Evolutionary conservation across 2,888 invertebrate genomes (phyloP).

Genomic region (Chymomyza procnemis): DNA sequence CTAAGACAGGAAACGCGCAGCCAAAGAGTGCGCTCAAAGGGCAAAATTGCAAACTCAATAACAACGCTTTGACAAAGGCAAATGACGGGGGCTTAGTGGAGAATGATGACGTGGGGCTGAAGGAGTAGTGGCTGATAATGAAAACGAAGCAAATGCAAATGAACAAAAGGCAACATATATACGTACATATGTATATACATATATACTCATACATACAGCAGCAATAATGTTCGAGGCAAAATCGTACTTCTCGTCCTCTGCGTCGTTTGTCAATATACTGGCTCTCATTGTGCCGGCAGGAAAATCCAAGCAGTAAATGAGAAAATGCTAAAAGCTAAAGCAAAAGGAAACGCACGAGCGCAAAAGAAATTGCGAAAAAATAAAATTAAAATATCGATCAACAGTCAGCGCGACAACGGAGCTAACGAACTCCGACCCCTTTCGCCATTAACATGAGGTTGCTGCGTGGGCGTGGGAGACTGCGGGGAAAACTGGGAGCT

Average conservation of each 20-base stretch:
- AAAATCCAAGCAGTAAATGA: constrained; percentile 68
- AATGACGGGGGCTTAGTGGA: constrained; percentile 13
- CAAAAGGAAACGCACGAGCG: constrained; percentile 60
- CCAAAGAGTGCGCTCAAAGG: constrained; percentile 34
- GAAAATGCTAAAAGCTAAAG: constrained; percentile 57
- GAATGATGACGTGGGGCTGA: not conserved
- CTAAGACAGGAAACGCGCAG: not conserved
- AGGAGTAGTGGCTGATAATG: constrained; percentile 55
- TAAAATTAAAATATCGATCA: constrained; percentile 78
- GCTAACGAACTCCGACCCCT: constrained; percentile 76
- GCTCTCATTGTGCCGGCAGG: constrained; percentile 28
- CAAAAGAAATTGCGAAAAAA: constrained; percentile 48
- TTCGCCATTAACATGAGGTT: constrained; percentile 34
- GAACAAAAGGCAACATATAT: constrained; percentile 62
- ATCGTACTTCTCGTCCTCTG: constrained; percentile 39
- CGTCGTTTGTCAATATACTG: constrained; percentile 40
- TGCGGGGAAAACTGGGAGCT: constrained; percentile 2
- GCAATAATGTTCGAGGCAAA: not conserved
- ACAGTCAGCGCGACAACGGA: constrained; percentile 32
- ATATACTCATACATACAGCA: constrained; percentile 13
- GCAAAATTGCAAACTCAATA: constrained; percentile 66
- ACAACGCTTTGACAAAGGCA: constrained; percentile 41
- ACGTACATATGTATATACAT: constrained; percentile 22
- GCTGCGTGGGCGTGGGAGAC: not conserved
- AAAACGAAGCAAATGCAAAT: constrained; percentile 71